Evolutionary conservation across 2,113 vertebrate species (phyloP).

Genomic region (Prionailurus bengalensis): DNA sequence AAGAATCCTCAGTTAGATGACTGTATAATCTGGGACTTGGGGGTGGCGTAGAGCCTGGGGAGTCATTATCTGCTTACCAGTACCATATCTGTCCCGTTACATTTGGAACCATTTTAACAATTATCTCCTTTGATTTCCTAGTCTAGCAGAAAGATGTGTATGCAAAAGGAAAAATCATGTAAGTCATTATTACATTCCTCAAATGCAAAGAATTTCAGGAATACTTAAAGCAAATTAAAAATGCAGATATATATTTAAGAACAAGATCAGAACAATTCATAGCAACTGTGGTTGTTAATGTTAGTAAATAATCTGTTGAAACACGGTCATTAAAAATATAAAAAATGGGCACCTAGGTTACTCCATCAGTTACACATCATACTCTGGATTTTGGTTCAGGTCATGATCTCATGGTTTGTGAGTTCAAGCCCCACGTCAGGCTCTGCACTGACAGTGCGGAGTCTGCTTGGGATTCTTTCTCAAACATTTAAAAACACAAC

Average conservation of each 20-base stretch:
- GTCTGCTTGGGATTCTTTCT: no score
- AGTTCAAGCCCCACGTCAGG: no score
- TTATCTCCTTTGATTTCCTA: neutral
- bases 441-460: no score
- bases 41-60: fast-evolving
- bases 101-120: neutral
- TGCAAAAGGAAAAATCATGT: conserved; percentile 9
- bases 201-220: conserved; percentile 1
- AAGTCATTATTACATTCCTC: neutral
- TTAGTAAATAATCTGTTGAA: conserved; percentile 56
- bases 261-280: neutral
- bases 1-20: neutral
- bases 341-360: neutral
- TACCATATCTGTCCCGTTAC: neutral
- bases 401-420: no score
- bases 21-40: neutral
- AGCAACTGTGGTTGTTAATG: neutral
- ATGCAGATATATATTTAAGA: neutral
- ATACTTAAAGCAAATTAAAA: neutral
- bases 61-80: neutral
- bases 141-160: neutral
- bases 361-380: no score
- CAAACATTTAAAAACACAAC: no score
- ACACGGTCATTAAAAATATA: neutral
- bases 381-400: no score